These are phyloP conservation scores for Melinopterus prodromus DNA, from an alignment of 2,888 invertebrate species.

Conservation along the genomic window DNA sequence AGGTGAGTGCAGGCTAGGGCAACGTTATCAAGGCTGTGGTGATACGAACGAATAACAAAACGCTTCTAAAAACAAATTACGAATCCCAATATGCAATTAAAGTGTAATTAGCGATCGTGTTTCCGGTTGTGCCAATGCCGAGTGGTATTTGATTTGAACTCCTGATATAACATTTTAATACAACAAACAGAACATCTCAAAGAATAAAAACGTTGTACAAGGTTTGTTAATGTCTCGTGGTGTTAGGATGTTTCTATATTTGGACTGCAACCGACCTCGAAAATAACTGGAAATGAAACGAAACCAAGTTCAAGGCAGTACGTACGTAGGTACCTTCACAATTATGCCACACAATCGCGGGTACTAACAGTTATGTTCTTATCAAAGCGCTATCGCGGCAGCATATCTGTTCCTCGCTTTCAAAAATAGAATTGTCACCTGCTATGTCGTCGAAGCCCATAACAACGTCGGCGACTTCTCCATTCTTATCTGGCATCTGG, in stretches of 20 bases:
- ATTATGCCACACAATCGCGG: neutral
- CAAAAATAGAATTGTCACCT: conserved; percentile 63
- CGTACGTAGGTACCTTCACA: neutral
- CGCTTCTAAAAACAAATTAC: no score
- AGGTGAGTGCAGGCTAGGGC: no score
- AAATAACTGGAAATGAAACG: neutral
- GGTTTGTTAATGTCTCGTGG: no score
- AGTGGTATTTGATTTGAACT: no score
- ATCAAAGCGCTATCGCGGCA: neutral
- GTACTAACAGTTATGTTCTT: neutral
- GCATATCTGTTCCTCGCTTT: neutral
- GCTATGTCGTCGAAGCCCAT: conserved; percentile 84
- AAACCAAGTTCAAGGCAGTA: neutral
- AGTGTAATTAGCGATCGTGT: no score
- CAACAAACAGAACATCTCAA: no score
- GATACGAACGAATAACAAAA: no score
- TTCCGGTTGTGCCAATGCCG: no score
- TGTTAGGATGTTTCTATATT: neutral
- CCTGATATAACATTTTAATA: no score
- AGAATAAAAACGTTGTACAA: no score
- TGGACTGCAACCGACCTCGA: neutral
- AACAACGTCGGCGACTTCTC: conserved; percentile 77
- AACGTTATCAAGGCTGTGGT: no score
- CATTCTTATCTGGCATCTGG: conserved; percentile 77
- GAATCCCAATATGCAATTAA: no score